Base-by-base conservation (phyloP, 2,888 invertebrate genomes). In the Elegia similella region DNA sequence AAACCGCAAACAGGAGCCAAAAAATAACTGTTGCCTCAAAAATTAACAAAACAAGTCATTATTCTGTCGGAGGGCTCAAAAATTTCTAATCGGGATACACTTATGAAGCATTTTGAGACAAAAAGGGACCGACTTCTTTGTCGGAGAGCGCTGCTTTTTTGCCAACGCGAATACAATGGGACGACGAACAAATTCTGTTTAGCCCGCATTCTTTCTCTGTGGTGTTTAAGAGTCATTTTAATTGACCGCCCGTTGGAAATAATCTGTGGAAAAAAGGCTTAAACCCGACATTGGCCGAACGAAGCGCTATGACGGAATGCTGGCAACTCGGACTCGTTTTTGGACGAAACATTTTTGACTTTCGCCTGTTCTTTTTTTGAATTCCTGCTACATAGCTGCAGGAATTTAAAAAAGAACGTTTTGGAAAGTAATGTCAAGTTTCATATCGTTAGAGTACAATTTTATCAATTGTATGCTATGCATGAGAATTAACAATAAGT, bases 171-270 rank as follows among this genome's bases (percentile, higher is more conserved):
- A 87, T 75, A 88, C 88, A 89, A 88, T 88, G 86, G 82, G 48
- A 65, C 70, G 64, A 60, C 67, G 80, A 82, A 86, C 87, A 86
- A 88, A 88, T 88, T 88, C 82, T 75, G 84, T 71, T 76, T 70
- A 71, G 73, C 65, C 70, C 59, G 72, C 79, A 89, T 89, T 88
- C 88, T 73, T 65, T 59, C 66, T 65, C 70, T 60, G 65, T 87
- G 86, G 89, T 88, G 89, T 89, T 88, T 84, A 83, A 73, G 74
- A 89, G 79, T 81, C 79, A 89, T 88, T 89, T 89, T 89, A 89
- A 89, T 89, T 89, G 89, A 88, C 83, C 78, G 69, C 65, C 75
- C 70, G 72, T 69, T 72, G 68, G 74, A 75, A 78, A 80, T 85
- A 77, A 82, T 80, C 76, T 75, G 65, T 64, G 65, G 62, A 66